Evolutionary conservation across 2,797 vertebrate genomes (phyloP).

Genomic region (Acanthopagrus latus): DNA sequence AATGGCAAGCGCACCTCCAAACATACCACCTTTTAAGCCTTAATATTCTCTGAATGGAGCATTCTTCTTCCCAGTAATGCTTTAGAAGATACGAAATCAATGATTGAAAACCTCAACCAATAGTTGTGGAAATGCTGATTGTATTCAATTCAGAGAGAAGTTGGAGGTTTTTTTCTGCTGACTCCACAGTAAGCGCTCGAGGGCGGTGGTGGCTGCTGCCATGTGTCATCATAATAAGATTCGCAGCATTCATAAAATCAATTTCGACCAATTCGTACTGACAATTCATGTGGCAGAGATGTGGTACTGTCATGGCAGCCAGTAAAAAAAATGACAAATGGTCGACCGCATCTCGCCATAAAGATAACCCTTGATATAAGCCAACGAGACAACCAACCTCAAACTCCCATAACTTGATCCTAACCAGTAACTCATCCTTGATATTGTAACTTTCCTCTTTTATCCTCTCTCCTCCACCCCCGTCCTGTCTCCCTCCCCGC

Average conservation of each 20-base stretch:
- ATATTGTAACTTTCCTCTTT: slow-evolving; percentile 28
- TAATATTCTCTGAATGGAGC: slow-evolving; percentile 41
- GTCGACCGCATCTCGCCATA: slow-evolving; percentile 10
- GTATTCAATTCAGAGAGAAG: slow-evolving; percentile 27
- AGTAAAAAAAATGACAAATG: slow-evolving; percentile 33
- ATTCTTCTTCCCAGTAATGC: slow-evolving; percentile 18
- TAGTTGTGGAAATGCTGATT: slow-evolving; percentile 29
- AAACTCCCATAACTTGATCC: not conserved
- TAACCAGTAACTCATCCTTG: slow-evolving; percentile 3
- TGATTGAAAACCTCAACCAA: slow-evolving; percentile 13
- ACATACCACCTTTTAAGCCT: slow-evolving; percentile 32
- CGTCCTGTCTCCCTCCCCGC: slow-evolving; percentile 23
- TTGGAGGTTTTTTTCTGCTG: slow-evolving; percentile 38
- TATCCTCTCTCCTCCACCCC: slow-evolving; percentile 12
- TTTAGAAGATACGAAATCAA: slow-evolving; percentile 36
- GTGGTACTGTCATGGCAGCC: slow-evolving; percentile 5
- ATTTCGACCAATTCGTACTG: slow-evolving; percentile 24
- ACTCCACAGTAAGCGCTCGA: slow-evolving; percentile 37
- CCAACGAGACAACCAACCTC: not conserved
- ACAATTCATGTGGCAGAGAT: slow-evolving; percentile 14
- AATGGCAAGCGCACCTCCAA: slow-evolving; percentile 43
- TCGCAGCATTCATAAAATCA: slow-evolving; percentile 31
- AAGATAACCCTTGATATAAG: slow-evolving; percentile 3
- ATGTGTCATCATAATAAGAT: slow-evolving; percentile 42
- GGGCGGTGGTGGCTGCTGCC: slow-evolving; percentile 31